A percentile compares a stretch with the other conserved stretches of the same genome.
Conservation (phyloP, 2,113 vertebrate species). For the Caretta caretta region DNA sequence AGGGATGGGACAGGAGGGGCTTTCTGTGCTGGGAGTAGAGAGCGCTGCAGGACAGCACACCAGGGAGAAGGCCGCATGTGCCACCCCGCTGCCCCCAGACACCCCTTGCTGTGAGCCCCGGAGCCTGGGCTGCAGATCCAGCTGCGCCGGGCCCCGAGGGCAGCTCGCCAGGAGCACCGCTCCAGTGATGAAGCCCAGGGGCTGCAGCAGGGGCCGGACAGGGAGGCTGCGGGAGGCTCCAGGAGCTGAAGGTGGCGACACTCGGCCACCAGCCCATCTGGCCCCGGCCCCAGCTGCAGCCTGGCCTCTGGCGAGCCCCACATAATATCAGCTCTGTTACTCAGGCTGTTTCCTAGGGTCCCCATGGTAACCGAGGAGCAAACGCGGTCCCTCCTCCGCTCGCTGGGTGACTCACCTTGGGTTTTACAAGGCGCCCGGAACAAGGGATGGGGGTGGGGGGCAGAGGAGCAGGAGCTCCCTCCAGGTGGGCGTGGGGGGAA, state of each 20-base stretch:
- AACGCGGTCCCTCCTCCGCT: not conserved
- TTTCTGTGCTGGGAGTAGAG: not conserved
- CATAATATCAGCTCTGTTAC: not conserved
- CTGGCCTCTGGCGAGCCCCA: not conserved
- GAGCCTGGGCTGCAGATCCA: not conserved
- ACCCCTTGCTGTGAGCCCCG: not conserved
- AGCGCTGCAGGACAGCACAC: too few relatives aligned
- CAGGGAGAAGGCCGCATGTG: not conserved
- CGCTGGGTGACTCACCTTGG: not conserved
- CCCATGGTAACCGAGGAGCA: not conserved
- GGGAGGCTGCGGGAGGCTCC: not conserved
- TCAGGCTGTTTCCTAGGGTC: not conserved
- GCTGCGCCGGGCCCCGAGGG: not conserved
- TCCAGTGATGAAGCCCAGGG: too few relatives aligned
- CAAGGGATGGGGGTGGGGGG: not conserved
- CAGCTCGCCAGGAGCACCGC: not conserved
- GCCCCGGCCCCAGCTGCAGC: not conserved
- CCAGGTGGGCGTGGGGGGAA: not conserved
- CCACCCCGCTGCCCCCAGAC: not conserved
- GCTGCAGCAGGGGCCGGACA: not conserved
- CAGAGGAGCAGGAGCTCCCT: not conserved
- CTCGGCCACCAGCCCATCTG: not conserved
- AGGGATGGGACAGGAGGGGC: not conserved
- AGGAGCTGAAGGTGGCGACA: not conserved
- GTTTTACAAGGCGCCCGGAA: too few relatives aligned